Evolutionary conservation across 2,113 vertebrate genomes (phyloP).

Genomic region (Pelmatolapia mariae): DNA sequence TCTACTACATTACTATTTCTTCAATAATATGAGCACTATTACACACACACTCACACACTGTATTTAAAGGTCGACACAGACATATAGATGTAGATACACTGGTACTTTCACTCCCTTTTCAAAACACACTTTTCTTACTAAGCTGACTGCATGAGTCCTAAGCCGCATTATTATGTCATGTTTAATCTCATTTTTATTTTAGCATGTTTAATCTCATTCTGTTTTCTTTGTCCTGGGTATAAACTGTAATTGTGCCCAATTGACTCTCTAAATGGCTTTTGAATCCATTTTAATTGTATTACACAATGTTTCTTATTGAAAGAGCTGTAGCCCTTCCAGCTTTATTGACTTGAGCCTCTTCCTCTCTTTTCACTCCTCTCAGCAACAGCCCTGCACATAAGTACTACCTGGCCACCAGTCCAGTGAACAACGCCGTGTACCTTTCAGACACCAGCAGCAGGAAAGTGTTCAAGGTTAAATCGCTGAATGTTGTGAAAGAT

Average conservation of each 20-base stretch:
- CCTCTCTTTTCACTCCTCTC: not conserved
- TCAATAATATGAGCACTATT: not conserved
- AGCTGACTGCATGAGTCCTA: conserved; percentile 23
- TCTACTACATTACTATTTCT: not conserved
- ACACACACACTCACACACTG: not conserved
- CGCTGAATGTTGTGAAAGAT: conserved; percentile 83
- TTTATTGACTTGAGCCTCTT: conserved; percentile 37
- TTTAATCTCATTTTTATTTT: conserved; percentile 45
- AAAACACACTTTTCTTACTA: conserved; percentile 36
- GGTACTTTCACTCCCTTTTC: conserved; percentile 13
- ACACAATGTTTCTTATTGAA: conserved; percentile 47
- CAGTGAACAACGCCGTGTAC: conserved; percentile 85
- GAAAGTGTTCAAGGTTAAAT: conserved; percentile 92
- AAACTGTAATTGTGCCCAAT: conserved; percentile 47
- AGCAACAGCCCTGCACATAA: conserved; percentile 96
- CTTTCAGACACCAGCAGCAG: conserved; percentile 96
- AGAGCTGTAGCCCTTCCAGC: conserved; percentile 13
- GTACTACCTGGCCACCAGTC: conserved; percentile 94
- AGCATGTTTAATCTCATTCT: conserved; percentile 45
- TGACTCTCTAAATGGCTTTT: conserved; percentile 52
- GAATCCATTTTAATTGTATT: conserved; percentile 60
- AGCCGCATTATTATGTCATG: conserved; percentile 28
- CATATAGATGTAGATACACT: not conserved
- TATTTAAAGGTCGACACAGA: not conserved
- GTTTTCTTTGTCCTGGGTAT: conserved; percentile 37